These are phyloP conservation scores for Nixonia krombeini DNA, from an alignment of 1,140 invertebrate species.

Conservation along the genomic window DNA sequence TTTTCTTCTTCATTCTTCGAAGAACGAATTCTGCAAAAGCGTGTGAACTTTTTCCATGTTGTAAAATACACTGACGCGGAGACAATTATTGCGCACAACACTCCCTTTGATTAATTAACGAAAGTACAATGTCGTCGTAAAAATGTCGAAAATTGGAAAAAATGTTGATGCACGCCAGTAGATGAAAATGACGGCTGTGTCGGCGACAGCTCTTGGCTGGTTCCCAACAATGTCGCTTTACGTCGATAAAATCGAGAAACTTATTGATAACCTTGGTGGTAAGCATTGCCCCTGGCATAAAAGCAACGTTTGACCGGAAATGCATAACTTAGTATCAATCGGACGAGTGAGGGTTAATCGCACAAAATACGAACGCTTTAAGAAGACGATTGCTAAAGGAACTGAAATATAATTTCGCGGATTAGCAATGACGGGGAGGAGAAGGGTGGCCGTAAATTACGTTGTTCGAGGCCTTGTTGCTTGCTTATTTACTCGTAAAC, in stretches of 20 bases:
- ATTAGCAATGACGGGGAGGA: conserved; percentile 39
- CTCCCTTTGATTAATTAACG: too few relatives aligned
- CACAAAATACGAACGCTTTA: conserved; percentile 54
- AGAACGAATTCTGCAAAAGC: too few relatives aligned
- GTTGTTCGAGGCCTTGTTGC: too few relatives aligned
- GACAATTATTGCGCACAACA: too few relatives aligned
- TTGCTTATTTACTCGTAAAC: too few relatives aligned
- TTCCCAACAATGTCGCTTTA: conserved; percentile 8
- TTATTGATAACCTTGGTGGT: conserved; percentile 37
- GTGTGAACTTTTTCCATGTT: too few relatives aligned
- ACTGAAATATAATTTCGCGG: conserved; percentile 60
- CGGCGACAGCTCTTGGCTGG: conserved; percentile 11
- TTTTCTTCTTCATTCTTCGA: too few relatives aligned
- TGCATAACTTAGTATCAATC: conserved; percentile 61
- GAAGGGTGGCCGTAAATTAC: conserved; percentile 12
- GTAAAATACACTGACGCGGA: too few relatives aligned
- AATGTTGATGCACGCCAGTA: not conserved
- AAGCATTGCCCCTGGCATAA: conserved; percentile 21
- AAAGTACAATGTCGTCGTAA: too few relatives aligned
- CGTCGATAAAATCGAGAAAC: conserved; percentile 41
- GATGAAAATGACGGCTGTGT: not conserved
- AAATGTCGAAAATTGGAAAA: conserved; percentile 3
- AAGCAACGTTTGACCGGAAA: conserved; percentile 48
- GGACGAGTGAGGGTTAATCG: conserved; percentile 59
- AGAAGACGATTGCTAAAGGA: conserved; percentile 35